These are phyloP conservation scores for Camelus dromedarius DNA, from an alignment of 2,113 vertebrate species.

Conservation along the genomic window DNA sequence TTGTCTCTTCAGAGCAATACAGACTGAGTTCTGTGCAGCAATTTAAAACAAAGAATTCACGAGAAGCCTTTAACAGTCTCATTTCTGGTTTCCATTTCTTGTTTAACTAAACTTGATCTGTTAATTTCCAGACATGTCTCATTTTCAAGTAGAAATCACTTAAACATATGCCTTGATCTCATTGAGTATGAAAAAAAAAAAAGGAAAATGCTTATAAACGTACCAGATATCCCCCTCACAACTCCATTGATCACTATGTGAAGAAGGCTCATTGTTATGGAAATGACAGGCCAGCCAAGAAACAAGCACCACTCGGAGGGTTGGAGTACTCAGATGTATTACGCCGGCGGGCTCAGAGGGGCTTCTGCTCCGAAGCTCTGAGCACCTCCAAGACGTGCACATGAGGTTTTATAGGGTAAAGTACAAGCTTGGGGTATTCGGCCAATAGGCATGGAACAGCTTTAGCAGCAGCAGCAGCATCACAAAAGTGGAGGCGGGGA, in stretches of 20 bases:
- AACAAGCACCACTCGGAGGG: too few relatives aligned
- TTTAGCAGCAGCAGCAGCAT: too few relatives aligned
- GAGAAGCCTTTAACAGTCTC: slow-evolving; percentile 39
- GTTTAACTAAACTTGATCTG: slow-evolving; percentile 64
- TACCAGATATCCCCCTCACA: background rate
- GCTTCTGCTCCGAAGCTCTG: too few relatives aligned
- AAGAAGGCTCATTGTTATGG: background rate
- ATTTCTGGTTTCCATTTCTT: slow-evolving; percentile 64
- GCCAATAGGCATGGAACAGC: too few relatives aligned
- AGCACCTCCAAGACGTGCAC: too few relatives aligned
- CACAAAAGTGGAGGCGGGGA: too few relatives aligned
- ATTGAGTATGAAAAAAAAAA: background rate
- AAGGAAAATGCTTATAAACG: background rate
- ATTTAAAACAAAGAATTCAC: slow-evolving; percentile 62
- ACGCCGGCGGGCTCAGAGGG: too few relatives aligned
- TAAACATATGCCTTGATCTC: slow-evolving; percentile 57
- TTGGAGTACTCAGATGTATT: too few relatives aligned
- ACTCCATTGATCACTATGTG: background rate
- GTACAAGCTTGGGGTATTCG: too few relatives aligned
- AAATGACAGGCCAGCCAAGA: too few relatives aligned
- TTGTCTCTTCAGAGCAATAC: slow-evolving; percentile 50
- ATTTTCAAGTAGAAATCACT: slow-evolving; percentile 71
- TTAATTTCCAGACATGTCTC: slow-evolving; percentile 65
- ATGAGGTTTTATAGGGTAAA: too few relatives aligned
- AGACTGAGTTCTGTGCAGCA: background rate